Evolutionary conservation across 2,888 invertebrate genomes (phyloP).

Genomic region (Cheilosia variabilis): DNA sequence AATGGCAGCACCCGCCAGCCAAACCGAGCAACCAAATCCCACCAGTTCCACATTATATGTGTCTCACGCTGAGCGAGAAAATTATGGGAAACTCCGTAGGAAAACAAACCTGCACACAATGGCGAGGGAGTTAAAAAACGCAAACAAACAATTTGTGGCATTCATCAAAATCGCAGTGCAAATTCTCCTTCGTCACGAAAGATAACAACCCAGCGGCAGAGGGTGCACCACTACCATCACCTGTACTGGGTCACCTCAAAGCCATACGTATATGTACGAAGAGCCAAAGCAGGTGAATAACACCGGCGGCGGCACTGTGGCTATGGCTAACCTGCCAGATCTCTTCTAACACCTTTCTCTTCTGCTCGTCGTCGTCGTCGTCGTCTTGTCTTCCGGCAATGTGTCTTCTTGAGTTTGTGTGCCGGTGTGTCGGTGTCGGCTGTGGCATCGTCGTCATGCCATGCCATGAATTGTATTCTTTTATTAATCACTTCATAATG

Average conservation of each 20-base stretch:
- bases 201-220: conserved; percentile 53
- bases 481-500: conserved; percentile 73
- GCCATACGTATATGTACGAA: conserved; percentile 12
- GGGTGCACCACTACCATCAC: conserved; percentile 24
- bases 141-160: conserved; percentile 73
- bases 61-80: conserved; percentile 60
- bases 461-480: conserved; percentile 61
- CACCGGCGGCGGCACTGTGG: conserved; percentile 21
- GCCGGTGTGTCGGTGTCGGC: conserved; percentile 24
- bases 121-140: conserved; percentile 53
- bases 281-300: conserved; percentile 60
- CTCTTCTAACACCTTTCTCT: conserved; percentile 74
- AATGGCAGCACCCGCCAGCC: conserved; percentile 16
- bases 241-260: conserved; percentile 56
- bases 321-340: conserved; percentile 21
- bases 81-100: conserved; percentile 60
- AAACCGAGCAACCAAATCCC: conserved; percentile 1
- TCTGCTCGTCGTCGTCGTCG: conserved; percentile 13
- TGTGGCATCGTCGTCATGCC: conserved; percentile 6
- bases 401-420: conserved; percentile 18
- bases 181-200: conserved; percentile 70
- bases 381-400: conserved; percentile 10
- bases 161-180: conserved; percentile 72
- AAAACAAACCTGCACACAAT: conserved; percentile 54
- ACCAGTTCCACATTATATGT: conserved; percentile 41